A percentile compares a stretch with the other conserved stretches of the same genome.
Conservation (phyloP, 2,113 vertebrate genomes). For the Hippolais icterina region DNA sequence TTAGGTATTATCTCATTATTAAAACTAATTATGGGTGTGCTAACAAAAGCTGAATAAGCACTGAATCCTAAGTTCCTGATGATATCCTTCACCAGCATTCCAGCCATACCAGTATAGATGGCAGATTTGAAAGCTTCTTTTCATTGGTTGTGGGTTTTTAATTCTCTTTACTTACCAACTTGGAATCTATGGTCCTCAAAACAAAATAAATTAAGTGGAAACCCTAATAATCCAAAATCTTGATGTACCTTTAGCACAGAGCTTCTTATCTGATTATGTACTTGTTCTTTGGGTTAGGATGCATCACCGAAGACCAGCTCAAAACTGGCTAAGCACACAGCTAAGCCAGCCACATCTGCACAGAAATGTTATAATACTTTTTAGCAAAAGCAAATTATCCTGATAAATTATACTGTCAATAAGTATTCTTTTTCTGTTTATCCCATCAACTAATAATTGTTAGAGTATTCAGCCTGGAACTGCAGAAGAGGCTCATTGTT, state of each 20-base stretch:
- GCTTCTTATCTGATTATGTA: background rate
- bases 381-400: background rate
- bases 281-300: background rate
- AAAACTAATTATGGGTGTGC: background rate
- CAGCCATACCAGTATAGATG: background rate
- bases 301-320: background rate
- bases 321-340: background rate
- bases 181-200: background rate
- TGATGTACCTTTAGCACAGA: background rate
- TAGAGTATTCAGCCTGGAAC: background rate
- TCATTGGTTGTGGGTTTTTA: background rate
- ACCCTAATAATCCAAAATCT: background rate
- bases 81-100: background rate
- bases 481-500: background rate
- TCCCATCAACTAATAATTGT: background rate
- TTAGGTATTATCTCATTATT: slow-evolving; percentile 4
- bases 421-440: background rate
- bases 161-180: background rate
- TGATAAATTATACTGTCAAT: slow-evolving; percentile 8
- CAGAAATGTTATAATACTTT: background rate
- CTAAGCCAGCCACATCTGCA: background rate
- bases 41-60: slow-evolving; percentile 14
- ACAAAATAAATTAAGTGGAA: background rate
- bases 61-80: background rate
- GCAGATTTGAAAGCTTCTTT: background rate